Evolutionary conservation across 2,797 vertebrate genomes (phyloP).

Genomic region (Takifugu ocellatus): DNA sequence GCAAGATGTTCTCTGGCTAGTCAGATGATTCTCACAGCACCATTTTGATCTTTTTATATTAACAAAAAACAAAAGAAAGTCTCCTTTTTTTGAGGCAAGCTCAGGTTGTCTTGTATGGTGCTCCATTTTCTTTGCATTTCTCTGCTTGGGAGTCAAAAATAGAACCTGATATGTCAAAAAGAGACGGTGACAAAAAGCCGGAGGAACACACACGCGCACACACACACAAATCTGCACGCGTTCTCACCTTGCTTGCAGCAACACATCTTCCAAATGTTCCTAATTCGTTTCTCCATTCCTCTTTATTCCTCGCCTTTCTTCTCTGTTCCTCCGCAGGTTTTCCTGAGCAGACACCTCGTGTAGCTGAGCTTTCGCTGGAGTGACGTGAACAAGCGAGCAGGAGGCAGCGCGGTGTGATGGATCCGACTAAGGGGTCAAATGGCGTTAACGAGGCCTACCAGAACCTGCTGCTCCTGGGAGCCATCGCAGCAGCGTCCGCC

Average conservation of each 20-base stretch:
- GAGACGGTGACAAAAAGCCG: slow-evolving; percentile 67
- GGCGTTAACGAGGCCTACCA: slow-evolving; percentile 39
- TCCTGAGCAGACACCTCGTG: slow-evolving; percentile 52
- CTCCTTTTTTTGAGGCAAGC: slow-evolving; percentile 30
- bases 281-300: slow-evolving; percentile 46
- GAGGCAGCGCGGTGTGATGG: slow-evolving; percentile 58
- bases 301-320: slow-evolving; percentile 1
- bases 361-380: slow-evolving; percentile 43
- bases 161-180: slow-evolving; percentile 69
- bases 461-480: slow-evolving; percentile 76
- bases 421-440: neutral
- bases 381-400: slow-evolving; percentile 43
- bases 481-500: slow-evolving; percentile 79
- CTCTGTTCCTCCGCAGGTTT: slow-evolving; percentile 54
- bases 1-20: slow-evolving; percentile 31
- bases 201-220: slow-evolving; percentile 32
- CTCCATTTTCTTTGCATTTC: slow-evolving; percentile 69
- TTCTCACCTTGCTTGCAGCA: slow-evolving; percentile 28
- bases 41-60: slow-evolving; percentile 56
- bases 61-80: slow-evolving; percentile 32
- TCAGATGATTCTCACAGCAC: slow-evolving; percentile 33
- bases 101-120: slow-evolving; percentile 50
- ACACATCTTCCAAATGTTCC: slow-evolving; percentile 34
- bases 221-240: slow-evolving; percentile 18
- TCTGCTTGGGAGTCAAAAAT: slow-evolving; percentile 61